Base-by-base conservation (phyloP, 2,797 vertebrate genomes). In the Acipenser oxyrinchus region DNA sequence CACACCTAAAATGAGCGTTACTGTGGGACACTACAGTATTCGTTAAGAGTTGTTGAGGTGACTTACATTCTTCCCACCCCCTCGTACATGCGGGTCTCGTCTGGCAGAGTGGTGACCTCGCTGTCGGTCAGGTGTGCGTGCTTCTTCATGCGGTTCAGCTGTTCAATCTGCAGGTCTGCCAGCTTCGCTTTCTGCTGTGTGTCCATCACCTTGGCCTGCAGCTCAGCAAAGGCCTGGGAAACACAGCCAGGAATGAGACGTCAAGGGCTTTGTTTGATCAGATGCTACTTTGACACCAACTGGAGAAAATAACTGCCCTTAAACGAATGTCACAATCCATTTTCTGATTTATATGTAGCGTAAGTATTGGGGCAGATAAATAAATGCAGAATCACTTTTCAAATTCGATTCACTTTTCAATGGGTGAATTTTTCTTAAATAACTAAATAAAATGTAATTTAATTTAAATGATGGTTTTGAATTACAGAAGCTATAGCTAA, bases 31-130 rank as follows among this genome's bases (percentile, higher is more conserved):
- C 51, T 69, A 76, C 1, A 8, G 59, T 13, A 59, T 59, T 65
- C 48, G 11, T 7, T 49, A 13, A 37, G 23, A 37, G 23, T 37
- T 37, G 23, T 4, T 37, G 51, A 10, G 10, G 15, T 70, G 75
- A 94, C 95, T 92, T 84, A 98, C 95, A 98, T 99, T 75, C 96
- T 92, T 58, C 95, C 96, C 4, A 95, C 91, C 6, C 96, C 95
- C 86, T 99, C 95, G 67, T 93, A 98, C 85, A 97, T 94, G 68
- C 92, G 91, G 7, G 94, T 97, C 77, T 86, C 90, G 49, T 90
- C 87, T 6, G 91, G 86, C 66, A 98, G 82, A 13, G 82, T 80
- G 67, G 87, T 84, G 68, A 98, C 92, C 79, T 97, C 95, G 0
- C 80, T 76, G 67, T 94, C 91, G 0, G 95, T 98, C 55, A 99